Evolutionary conservation across 2,888 invertebrate species (phyloP).

Genomic region (Pachydiplax longipennis): DNA sequence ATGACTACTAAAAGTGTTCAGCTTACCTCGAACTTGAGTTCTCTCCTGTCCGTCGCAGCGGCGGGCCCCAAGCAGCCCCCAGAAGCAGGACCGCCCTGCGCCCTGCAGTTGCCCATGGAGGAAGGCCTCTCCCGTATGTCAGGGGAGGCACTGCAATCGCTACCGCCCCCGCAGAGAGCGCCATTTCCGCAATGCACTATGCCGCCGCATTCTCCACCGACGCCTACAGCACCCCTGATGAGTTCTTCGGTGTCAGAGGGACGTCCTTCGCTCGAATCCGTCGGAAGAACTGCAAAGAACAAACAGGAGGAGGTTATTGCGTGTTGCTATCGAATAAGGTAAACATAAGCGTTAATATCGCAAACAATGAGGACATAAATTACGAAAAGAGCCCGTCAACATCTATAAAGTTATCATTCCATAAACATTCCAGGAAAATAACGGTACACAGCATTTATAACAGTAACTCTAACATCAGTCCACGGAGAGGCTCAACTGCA

Average conservation of each 20-base stretch:
- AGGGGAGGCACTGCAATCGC: background rate
- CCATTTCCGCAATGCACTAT: background rate
- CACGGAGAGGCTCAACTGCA: too few relatives aligned
- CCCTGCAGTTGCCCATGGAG: background rate
- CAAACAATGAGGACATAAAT: too few relatives aligned
- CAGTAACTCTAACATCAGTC: too few relatives aligned
- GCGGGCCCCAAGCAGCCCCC: background rate
- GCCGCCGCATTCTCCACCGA: background rate
- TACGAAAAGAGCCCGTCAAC: too few relatives aligned
- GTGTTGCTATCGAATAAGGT: too few relatives aligned
- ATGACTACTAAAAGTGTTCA: background rate
- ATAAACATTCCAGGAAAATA: too few relatives aligned
- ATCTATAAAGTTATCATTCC: too few relatives aligned
- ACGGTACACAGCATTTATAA: too few relatives aligned
- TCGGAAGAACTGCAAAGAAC: background rate
- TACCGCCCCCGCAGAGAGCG: background rate
- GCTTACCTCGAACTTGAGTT: background rate
- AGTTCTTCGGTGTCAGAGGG: background rate
- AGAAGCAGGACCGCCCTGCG: background rate
- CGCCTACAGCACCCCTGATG: background rate
- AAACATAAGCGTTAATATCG: too few relatives aligned
- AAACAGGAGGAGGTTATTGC: background rate
- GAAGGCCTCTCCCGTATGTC: background rate
- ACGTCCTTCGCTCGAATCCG: background rate
- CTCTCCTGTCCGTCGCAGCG: background rate